Percentiles rank a stretch among this genome's conserved stretches.
Evolutionary conservation across 2,888 invertebrate genomes (phyloP).

Genomic region (Euzophera pinguis): DNA sequence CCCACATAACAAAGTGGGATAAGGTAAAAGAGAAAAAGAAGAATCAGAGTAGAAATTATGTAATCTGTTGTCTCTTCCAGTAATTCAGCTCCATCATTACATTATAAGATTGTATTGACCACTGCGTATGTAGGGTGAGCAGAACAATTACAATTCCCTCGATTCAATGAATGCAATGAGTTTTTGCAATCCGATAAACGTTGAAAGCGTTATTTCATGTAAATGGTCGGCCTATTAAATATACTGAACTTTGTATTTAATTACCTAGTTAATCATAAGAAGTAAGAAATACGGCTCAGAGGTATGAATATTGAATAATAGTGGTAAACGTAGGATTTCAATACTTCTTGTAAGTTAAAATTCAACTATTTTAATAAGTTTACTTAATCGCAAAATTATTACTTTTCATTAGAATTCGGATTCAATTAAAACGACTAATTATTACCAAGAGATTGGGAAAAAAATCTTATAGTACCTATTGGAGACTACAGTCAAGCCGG

Average conservation of each 20-base stretch:
- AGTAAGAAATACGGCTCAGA: not conserved
- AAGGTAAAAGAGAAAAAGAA: no score
- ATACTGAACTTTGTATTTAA: constrained; percentile 18
- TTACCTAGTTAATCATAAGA: not conserved
- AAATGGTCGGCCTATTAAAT: constrained; percentile 26
- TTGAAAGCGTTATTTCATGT: constrained; percentile 33
- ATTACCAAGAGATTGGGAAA: no score
- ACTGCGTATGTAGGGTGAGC: not conserved
- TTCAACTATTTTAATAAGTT: no score
- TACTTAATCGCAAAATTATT: no score
- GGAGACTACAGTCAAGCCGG: no score
- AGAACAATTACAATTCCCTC: constrained; percentile 43
- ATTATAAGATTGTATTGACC: not conserved
- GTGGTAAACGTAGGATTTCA: not conserved
- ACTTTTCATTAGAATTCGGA: no score
- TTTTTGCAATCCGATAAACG: constrained; percentile 57
- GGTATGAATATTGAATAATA: not conserved
- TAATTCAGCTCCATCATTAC: constrained; percentile 11
- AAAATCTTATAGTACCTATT: no score
- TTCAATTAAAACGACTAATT: no score
- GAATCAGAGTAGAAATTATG: no score
- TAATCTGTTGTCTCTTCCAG: not conserved
- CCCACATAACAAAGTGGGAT: no score
- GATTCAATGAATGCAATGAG: constrained; percentile 49
- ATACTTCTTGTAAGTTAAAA: no score